Base-by-base conservation (phyloP, 2,113 vertebrate species). In the Paralichthys olivaceus region DNA sequence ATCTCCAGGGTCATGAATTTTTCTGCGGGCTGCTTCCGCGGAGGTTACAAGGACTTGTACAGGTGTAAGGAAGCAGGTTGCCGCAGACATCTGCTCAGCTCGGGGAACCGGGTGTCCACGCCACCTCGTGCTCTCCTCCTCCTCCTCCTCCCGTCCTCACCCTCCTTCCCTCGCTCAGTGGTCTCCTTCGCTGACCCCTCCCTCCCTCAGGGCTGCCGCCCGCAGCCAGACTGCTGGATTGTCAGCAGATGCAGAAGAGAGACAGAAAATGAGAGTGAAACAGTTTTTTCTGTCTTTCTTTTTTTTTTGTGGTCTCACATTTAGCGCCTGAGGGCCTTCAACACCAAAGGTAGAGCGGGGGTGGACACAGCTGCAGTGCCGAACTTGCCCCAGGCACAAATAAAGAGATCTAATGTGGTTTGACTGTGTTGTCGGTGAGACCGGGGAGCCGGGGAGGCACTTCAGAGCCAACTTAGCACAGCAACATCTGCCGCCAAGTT, bases 401-500 rank as follows among this genome's bases (percentile, higher is more conserved):
- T 93, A 93, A 93, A 94, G 95, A 96, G 96, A 99, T 97, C 95
- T 97, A 87, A 97, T 93, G 90, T 82, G 85, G 94, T 94, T 91
- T 95, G 97, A 97, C 96, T 96, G 94, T 91, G 91, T 91, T 91
- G 95, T 92, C 87, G 95, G 95, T 94, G 96, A 96, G 95, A 94
- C 28, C 77, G 85, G 96, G 95, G 95, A 93, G 87, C 82, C 74
- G 70, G 89, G 93, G 94, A 96, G 93, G 93, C 95, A 96, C 97
- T 97, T 97, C 97, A 97, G 96, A 98, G 96, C 95, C 96, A 94
- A 95, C 94, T 96, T 94, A 88, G 85, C 77, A 72, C 90, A 9
- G 91, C 90, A 95, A 96, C 97, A 99, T 97, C 97, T 99, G 97
- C 95, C 95, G 89, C 95, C 92, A 89, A 94, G 96, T 96, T 97